phyloP scores from a whole-genome alignment of 2,113 vertebrate species.

The Paramisgurnus dabryanus region DNA sequence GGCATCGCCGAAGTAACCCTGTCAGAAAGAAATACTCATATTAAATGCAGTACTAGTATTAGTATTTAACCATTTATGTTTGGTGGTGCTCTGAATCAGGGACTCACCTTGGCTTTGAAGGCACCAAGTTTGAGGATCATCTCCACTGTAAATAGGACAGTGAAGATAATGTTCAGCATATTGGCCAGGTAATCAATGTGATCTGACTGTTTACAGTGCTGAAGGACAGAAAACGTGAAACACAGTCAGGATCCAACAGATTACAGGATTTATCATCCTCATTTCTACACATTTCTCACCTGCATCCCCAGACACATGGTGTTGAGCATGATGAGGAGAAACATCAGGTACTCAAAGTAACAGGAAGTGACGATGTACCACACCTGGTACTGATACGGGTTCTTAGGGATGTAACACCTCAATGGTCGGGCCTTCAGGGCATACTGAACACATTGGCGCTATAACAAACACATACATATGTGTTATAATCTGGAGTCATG shows the following conservation, averaged over 20 bases:
- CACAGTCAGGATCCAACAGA: neutral
- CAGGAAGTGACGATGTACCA: slow-evolving; percentile 95
- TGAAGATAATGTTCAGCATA: slow-evolving; percentile 90
- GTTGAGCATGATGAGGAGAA: slow-evolving; percentile 91
- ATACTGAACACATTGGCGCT: slow-evolving; percentile 95
- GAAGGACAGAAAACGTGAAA: slow-evolving; percentile 23
- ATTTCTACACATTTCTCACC: slow-evolving; percentile 67
- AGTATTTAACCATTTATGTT: neutral
- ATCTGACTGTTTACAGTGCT: slow-evolving; percentile 91
- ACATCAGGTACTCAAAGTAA: slow-evolving; percentile 97
- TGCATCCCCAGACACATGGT: slow-evolving; percentile 95
- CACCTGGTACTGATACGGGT: slow-evolving; percentile 88
- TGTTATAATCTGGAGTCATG: neutral
- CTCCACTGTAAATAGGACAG: slow-evolving; percentile 88
- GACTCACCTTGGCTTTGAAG: slow-evolving; percentile 87
- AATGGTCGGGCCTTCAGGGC: slow-evolving; percentile 90
- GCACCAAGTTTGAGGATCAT: slow-evolving; percentile 89
- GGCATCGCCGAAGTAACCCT: slow-evolving; percentile 95
- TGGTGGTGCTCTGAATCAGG: neutral
- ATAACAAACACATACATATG: slow-evolving; percentile 17
- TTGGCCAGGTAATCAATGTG: slow-evolving; percentile 87
- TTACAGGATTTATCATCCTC: neutral
- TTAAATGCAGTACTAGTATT: neutral
- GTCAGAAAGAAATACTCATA: neutral
- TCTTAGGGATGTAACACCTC: slow-evolving; percentile 92